Base-by-base conservation (phyloP, 1,140 invertebrate species). In the Drosophila carrolli region DNA sequence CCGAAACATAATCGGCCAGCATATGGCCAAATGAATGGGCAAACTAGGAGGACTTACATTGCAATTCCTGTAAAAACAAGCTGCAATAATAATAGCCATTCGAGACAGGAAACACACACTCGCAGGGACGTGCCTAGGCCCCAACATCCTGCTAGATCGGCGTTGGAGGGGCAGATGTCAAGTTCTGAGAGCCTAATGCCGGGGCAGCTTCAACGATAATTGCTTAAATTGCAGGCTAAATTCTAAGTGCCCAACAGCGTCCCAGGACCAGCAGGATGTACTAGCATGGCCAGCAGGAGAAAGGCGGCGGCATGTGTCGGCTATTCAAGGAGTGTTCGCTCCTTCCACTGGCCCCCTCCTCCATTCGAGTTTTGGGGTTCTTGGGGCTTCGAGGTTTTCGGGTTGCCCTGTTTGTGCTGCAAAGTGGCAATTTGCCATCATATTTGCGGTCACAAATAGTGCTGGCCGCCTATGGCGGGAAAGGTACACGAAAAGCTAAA, bases 381-480 rank as follows among this genome's bases (percentile, higher is more conserved):
- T 75, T 29, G 56, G 46, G 48, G 54, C 23, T 67, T 67, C 10
- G 62, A 27, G 66, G 68, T 55, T 58, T 78, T 65, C 19, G 35
- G 53, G 58, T 63, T 35, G 41, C 51, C 48, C 35, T 59, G 41
- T 47, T 51, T 38, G 48, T 55, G 41, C 53, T 59, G 55, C 63
- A 79, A 88, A 79, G 75, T 82, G 60, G 72, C 76, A 80, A 88
- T 77, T 88, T 73, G 82, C 74, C 74, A 78, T 76, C 78, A 86
- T 75, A 75, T 75, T 78, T 78, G 77, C 41, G 73, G 60, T 59
- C 53, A 27, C 40, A 66, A 71, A 57, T 32, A 70, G 67, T 56
- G 43, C 16, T 37, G 50, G 16, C 29, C 29, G 35, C 62, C 51
- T 13, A 13, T 3, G 44, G 51, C 27, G 50, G n/a, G 19, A 37